phyloP scores from a whole-genome alignment of 2,113 vertebrate species.

The Amblyornis subalaris region DNA sequence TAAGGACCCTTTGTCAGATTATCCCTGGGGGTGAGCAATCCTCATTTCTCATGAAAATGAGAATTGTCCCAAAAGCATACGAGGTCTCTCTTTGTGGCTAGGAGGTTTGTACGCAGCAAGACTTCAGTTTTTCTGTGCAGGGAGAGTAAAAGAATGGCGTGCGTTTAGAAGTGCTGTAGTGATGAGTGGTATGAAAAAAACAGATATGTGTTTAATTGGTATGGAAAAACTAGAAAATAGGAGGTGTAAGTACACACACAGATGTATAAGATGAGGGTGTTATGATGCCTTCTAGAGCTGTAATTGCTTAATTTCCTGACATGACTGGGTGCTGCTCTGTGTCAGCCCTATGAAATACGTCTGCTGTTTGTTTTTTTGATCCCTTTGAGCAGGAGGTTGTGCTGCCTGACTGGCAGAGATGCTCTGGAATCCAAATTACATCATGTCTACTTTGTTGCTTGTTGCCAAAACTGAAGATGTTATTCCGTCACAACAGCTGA shows the following conservation, averaged over 20 bases:
- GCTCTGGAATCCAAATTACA: not conserved
- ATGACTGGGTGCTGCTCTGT: not conserved
- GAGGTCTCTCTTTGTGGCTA: not conserved
- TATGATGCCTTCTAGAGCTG: not conserved
- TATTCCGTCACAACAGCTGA: not conserved
- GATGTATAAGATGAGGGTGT: not conserved
- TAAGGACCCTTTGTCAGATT: not conserved
- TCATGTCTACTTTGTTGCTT: not conserved
- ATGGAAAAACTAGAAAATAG: not conserved
- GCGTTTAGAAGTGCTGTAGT: not conserved
- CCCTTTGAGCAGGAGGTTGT: not conserved
- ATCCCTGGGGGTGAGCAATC: not conserved
- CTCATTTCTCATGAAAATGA: not conserved
- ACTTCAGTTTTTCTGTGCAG: not conserved
- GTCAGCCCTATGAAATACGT: not conserved
- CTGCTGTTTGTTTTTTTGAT: not conserved
- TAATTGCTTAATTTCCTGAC: not conserved
- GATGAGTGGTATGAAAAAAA: not conserved
- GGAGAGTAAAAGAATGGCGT: not conserved
- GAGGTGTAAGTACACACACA: not conserved
- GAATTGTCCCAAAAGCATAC: not conserved
- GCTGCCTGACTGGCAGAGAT: not conserved
- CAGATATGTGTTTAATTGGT: not conserved
- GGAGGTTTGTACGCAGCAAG: not conserved
- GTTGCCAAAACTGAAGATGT: not conserved